Conservation (phyloP, 1,140 invertebrate genomes). For the Globodera rostochiensis region DNA sequence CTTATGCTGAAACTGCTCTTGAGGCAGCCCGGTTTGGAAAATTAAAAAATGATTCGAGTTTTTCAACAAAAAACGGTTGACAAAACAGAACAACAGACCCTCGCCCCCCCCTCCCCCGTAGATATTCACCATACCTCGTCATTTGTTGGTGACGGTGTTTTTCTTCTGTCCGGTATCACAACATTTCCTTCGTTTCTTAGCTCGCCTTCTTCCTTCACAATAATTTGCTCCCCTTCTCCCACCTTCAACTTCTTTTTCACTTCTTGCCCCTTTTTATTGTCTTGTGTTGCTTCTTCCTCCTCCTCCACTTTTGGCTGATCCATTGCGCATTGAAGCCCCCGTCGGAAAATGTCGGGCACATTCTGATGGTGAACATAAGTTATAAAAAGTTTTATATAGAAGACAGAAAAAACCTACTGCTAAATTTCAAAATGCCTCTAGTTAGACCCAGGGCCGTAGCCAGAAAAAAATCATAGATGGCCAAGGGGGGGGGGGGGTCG, state of each 20-base stretch:
- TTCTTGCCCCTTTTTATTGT: conserved; percentile 26
- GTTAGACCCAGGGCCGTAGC: too few species aligned
- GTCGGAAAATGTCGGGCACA: conserved; percentile 38
- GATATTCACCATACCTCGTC: conserved; percentile 14
- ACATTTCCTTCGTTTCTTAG: too few species aligned
- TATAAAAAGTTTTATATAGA: too few species aligned
- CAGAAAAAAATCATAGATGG: too few species aligned
- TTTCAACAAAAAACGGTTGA: too few species aligned
- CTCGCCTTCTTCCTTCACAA: not conserved
- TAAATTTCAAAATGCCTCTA: too few species aligned
- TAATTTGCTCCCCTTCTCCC: conserved; percentile 14
- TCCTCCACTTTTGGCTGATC: conserved; percentile 29
- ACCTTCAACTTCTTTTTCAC: not conserved
- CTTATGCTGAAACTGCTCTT: conserved; percentile 7
- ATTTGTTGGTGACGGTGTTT: not conserved
- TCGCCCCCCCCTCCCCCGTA: not conserved
- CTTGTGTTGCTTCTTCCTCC: conserved; percentile 20
- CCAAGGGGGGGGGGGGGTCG: too few species aligned
- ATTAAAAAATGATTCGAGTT: too few species aligned
- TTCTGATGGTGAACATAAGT: not conserved
- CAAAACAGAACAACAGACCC: too few species aligned
- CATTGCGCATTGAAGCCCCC: conserved; percentile 29
- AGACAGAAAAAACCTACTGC: too few species aligned
- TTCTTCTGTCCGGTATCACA: too few species aligned
- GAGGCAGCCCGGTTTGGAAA: not conserved